phyloP scores from a whole-genome alignment of 2,888 invertebrate genomes.

The Mallateleia sp. region DNA sequence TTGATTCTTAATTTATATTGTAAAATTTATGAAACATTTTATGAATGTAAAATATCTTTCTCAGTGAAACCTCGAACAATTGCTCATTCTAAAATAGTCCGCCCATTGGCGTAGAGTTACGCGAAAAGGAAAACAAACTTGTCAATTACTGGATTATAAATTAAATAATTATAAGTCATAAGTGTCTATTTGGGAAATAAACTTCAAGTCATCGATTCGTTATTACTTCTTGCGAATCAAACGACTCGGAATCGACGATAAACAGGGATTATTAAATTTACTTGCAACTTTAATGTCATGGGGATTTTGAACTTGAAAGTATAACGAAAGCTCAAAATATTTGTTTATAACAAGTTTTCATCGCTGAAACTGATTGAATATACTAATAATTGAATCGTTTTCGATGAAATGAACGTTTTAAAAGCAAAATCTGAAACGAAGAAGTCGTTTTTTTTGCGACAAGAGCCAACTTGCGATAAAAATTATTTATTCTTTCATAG shows the following conservation, averaged over 20 bases:
- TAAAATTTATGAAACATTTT: neutral
- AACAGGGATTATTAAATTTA: neutral
- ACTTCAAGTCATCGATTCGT: constrained; percentile 30
- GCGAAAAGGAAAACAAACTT: constrained; percentile 56
- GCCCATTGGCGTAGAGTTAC: constrained; percentile 62
- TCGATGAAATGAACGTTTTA: neutral
- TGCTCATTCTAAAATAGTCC: constrained; percentile 73
- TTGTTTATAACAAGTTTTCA: constrained; percentile 3
- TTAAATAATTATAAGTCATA: constrained; percentile 52
- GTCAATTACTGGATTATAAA: constrained; percentile 68
- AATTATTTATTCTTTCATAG: constrained; percentile 59
- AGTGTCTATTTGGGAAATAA: constrained; percentile 25
- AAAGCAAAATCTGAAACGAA: neutral
- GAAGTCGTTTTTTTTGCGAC: constrained; percentile 51
- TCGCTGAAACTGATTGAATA: neutral
- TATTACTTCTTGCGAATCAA: constrained; percentile 52
- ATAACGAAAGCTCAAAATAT: neutral
- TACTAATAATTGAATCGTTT: neutral
- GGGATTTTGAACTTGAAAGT: constrained; percentile 34
- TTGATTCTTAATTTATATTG: constrained; percentile 70
- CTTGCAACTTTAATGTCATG: neutral
- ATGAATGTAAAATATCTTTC: constrained; percentile 32
- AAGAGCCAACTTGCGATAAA: constrained; percentile 18
- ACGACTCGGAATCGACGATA: constrained; percentile 31
- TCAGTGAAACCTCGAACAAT: constrained; percentile 52